These are phyloP conservation scores for Bombus confusus DNA, from an alignment of 1,140 invertebrate species.

Conservation along the genomic window DNA sequence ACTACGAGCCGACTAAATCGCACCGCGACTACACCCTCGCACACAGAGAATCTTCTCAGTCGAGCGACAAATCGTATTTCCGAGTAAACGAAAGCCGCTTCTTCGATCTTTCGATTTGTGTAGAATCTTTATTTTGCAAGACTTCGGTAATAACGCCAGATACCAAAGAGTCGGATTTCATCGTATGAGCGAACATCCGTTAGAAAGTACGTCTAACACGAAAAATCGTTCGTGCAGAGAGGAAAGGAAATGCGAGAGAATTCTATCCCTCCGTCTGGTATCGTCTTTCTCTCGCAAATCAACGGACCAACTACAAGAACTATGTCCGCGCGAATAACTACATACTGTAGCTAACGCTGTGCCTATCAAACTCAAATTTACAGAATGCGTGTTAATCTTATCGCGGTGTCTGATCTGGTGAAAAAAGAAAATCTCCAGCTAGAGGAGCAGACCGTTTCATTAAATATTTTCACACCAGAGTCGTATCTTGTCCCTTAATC, in stretches of 20 bases:
- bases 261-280: neutral
- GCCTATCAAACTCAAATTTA: neutral
- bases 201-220: neutral
- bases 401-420: neutral
- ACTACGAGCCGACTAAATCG: neutral
- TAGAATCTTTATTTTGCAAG: neutral
- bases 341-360: neutral
- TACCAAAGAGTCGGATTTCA: no score
- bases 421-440: neutral
- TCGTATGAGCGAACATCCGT: neutral
- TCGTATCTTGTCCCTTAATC: neutral
- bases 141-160: no score
- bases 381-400: neutral
- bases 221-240: neutral
- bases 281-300: neutral
- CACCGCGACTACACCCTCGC: neutral
- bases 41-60: neutral
- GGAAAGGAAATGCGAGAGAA: neutral
- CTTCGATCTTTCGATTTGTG: neutral
- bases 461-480: neutral
- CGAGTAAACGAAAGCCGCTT: no score
- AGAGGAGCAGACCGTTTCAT: neutral
- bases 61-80: neutral
- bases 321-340: neutral
- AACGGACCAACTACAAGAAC: neutral